A percentile compares a stretch with the other conserved stretches of the same genome.
Conservation (phyloP, 2,888 invertebrate species). For the Cheilosia soror region DNA sequence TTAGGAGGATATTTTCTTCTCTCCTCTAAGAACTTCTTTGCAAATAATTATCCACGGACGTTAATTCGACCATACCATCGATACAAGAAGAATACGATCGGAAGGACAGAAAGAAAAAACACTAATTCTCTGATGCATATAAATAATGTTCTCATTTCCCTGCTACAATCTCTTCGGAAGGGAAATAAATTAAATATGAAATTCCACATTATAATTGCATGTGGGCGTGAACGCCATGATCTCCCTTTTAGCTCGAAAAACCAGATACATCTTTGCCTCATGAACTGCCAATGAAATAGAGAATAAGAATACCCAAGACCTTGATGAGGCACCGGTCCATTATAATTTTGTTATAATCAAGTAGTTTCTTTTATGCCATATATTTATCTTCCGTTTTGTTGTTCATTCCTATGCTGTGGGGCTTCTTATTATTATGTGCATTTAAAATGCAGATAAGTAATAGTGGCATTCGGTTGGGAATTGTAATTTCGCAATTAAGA, state of each 20-base stretch:
- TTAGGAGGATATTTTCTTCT: conserved; percentile 35
- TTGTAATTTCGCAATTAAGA: conserved; percentile 63
- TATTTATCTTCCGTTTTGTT: conserved; percentile 36
- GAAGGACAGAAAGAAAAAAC: conserved; percentile 26
- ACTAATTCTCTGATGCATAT: conserved; percentile 72
- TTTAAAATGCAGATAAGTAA: conserved; percentile 44
- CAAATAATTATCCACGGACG: conserved; percentile 66
- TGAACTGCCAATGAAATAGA: conserved; percentile 65
- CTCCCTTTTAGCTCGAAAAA: conserved; percentile 52
- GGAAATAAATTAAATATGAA: conserved; percentile 74
- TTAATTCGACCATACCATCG: conserved; percentile 37
- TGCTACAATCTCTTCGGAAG: conserved; percentile 54
- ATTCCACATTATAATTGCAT: conserved; percentile 76
- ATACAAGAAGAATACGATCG: conserved; percentile 54
- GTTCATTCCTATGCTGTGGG: conserved; percentile 6
- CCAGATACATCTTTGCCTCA: conserved; percentile 50
- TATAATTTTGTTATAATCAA: conserved; percentile 74
- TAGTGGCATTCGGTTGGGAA: conserved; percentile 50
- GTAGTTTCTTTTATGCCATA: conserved; percentile 50
- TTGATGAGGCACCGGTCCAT: conserved; percentile 66
- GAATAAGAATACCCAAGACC: conserved; percentile 43
- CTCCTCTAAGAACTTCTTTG: conserved; percentile 24
- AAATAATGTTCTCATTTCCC: conserved; percentile 73
- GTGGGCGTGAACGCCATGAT: conserved; percentile 72
- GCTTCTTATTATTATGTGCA: conserved; percentile 40